Base-by-base conservation (phyloP, 2,797 vertebrate genomes). In the Myoxocephalus aenaeus region DNA sequence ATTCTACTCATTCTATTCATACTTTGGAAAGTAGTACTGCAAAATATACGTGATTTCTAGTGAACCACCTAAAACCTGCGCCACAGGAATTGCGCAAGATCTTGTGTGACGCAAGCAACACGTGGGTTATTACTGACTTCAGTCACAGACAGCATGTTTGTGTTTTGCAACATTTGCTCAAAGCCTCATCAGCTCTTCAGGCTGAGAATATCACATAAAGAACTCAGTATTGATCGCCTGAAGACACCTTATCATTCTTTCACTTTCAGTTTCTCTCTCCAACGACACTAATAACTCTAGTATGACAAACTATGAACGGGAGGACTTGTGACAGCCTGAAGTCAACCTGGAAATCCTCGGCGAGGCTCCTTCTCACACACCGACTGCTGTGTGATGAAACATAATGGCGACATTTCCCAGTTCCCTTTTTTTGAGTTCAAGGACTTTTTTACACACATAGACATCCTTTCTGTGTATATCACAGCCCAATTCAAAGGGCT, bases 321-420 rank as follows among this genome's bases (percentile, higher is more conserved):
- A 36, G 58, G 34, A 65, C 76, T 70, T 71, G n/a, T 63, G 61
- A 75, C 73, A 57, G 71, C 17, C 38, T 32, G 4, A 71, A 54
- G 59, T 54, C 59, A 44, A 75, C 13, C 48, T 34, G 29, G 63
- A 86, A 80, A 81, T 72, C 61, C 63, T 73, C 48, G 1, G 1
- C 0, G 0, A 10, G 4, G 2, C 59, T 67, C 77, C 67, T 69
- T 71, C 54, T 42, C 17, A 68, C 29, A 69, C 46, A 14, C 13
- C 0, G 38, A 66, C 69, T 50, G 48, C 22, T 40, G 40, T 65
- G 54, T 79, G 63, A 70, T 73, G 65, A 81, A 70, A 75, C 42
- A 34, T 15, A 38, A 34, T 18, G 42, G 46, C 4, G 73, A 59
- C 58, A 70, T 63, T 48, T 22, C 1, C 15, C n/a, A 67, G 40